Percentiles rank a stretch among this genome's conserved stretches.
Conservation (phyloP, 2,113 vertebrate genomes). For the Typhlomys cinereus region DNA sequence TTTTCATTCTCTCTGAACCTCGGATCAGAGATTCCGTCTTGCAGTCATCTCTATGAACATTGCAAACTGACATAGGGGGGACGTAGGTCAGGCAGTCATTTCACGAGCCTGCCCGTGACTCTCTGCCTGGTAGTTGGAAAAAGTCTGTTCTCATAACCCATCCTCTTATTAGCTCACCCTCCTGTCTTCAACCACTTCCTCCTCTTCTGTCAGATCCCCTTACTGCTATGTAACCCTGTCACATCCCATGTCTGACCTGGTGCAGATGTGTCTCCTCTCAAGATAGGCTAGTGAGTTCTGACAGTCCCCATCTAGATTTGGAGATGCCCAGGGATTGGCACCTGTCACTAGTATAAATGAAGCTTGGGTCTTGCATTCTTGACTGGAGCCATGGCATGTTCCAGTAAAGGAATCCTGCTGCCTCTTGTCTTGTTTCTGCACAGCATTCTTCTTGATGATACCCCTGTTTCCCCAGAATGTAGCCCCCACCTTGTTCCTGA, state of each 20-base stretch:
- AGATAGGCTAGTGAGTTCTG: neutral
- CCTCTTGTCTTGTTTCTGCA: neutral
- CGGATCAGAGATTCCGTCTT: neutral
- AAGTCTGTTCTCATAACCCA: neutral
- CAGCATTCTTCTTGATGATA: neutral
- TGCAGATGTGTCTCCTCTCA: neutral
- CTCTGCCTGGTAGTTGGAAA: neutral
- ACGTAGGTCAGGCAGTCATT: neutral
- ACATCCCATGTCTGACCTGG: neutral
- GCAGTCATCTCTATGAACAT: neutral
- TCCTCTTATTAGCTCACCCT: neutral
- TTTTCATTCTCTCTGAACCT: neutral
- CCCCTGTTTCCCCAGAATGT: neutral
- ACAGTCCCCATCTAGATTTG: neutral
- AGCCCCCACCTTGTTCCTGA: neutral
- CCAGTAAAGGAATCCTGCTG: neutral
- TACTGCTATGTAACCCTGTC: neutral
- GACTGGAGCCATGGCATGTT: neutral
- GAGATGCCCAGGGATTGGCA: neutral
- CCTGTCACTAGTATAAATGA: neutral
- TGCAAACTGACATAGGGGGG: neutral
- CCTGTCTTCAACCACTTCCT: neutral
- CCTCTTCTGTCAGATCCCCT: neutral
- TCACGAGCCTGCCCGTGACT: neutral
- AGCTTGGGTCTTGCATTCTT: neutral